Percentiles rank a stretch among this genome's conserved stretches.
phyloP scores from a whole-genome alignment of 1,140 invertebrate species.

The Magallana ariakensis region DNA sequence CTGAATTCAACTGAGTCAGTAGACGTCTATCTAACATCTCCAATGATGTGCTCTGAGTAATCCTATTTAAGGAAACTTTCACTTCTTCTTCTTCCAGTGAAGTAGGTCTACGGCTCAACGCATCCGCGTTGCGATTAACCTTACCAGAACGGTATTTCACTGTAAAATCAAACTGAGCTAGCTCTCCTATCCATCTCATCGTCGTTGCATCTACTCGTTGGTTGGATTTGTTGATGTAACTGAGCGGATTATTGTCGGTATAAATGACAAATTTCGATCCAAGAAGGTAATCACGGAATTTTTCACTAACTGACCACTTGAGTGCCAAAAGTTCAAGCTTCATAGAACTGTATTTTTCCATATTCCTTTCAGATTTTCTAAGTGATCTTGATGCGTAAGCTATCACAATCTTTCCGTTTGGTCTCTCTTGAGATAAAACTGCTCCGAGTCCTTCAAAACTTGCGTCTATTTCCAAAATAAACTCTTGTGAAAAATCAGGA shows the following conservation, averaged over 20 bases:
- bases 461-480: constrained; percentile 55
- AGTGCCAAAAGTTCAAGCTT: constrained; percentile 59
- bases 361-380: constrained; percentile 60
- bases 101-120: constrained; percentile 48
- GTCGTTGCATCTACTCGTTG: constrained; percentile 54
- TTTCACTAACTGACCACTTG: constrained; percentile 62
- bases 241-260: constrained; percentile 61
- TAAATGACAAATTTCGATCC: constrained; percentile 56
- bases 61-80: too few species aligned
- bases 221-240: constrained; percentile 6
- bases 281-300: constrained; percentile 56
- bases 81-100: too few species aligned
- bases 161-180: constrained; percentile 59
- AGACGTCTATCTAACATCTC: too few species aligned
- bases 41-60: too few species aligned
- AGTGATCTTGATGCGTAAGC: constrained; percentile 54
- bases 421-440: constrained; percentile 61
- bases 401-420: constrained; percentile 41
- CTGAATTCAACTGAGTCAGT: not conserved
- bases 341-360: constrained; percentile 60
- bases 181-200: constrained; percentile 58
- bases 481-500: constrained; percentile 43
- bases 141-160: constrained; percentile 54
- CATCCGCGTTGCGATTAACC: not conserved
- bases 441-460: constrained; percentile 66